A percentile compares a stretch with the other conserved stretches of the same genome.
phyloP scores from a whole-genome alignment of 2,888 invertebrate genomes.

The Camponotus fellah region DNA sequence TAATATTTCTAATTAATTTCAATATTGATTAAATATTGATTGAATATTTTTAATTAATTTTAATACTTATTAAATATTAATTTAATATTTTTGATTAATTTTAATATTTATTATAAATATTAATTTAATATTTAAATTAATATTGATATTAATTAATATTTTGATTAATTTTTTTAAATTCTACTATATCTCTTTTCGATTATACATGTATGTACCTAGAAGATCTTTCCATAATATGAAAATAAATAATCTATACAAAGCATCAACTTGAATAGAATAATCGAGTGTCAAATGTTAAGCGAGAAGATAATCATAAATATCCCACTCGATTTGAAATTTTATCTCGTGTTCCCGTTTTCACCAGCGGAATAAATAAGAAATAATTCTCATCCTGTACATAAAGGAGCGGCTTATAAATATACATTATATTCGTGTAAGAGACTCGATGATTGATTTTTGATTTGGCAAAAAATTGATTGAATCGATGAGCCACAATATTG shows the following conservation, averaged over 20 bases:
- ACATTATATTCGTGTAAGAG: background rate
- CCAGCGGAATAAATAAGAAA: background rate
- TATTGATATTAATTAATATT: no score
- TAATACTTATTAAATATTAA: no score
- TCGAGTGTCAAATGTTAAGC: background rate
- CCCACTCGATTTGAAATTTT: background rate
- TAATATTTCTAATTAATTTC: no score
- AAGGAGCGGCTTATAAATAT: slow-evolving; percentile 1
- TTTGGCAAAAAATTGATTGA: background rate
- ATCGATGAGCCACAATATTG: background rate
- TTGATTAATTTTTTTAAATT: background rate
- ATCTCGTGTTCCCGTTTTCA: background rate
- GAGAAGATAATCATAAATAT: slow-evolving; percentile 2
- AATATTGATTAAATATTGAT: no score
- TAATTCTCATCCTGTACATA: background rate
- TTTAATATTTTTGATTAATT: no score
- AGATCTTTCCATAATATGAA: background rate
- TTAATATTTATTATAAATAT: no score
- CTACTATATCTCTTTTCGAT: background rate
- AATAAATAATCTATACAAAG: background rate
- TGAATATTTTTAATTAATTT: no score
- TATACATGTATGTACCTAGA: background rate
- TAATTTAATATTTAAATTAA: no score
- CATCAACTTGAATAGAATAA: background rate
- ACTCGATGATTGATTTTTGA: background rate